Base-by-base conservation (phyloP, 2,888 invertebrate genomes). In the Drosophila algonquin region DNA sequence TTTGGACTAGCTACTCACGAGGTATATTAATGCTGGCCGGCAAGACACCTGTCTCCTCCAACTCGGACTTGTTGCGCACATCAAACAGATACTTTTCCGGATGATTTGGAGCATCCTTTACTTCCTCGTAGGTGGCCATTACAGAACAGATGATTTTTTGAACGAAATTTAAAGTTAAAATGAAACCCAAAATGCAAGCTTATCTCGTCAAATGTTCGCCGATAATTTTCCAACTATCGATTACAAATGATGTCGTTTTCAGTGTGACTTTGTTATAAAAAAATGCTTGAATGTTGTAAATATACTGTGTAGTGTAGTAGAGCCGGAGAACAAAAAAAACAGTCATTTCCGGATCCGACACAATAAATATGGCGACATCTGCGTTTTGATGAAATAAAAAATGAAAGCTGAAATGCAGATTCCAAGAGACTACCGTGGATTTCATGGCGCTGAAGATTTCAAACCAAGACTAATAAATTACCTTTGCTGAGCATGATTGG, bases 1-100 rank as follows among this genome's bases (percentile, higher is more conserved):
- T 55, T 3, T 30, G 30, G 47, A 47, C 50, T n/a, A 30, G 52
- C 14, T 50, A 92, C 94, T 94, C 93, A 96, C 96, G 93, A 86
- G 96, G 96, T 91, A 96, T 96, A 87, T 96, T 96, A 73, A 96
- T 93, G 87, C 96, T 96, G 54, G 94, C 94, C 44, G 96, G 96
- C 73, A 97, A 94, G 76, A 93, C 93, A 8, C 96, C 96, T 77
- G 95, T 94, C 88, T 95, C 94, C 76, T 94, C 91, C 44, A 96
- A 90, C 92, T 97, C 96, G 50, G 93, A 92, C 59, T 95, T 95
- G 90, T 96, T 96, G 85, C 96, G 94, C 0, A 97, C 96, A 93
- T 97, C 97, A 69, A 97, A 93, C 21, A 96, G 93, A 30, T 95
- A 91, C 56, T 94, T 93, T 47, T 91, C 90, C 3, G 92, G 90